Base-by-base conservation (phyloP, 2,797 vertebrate genomes). In the Acipenser ruthenus region DNA sequence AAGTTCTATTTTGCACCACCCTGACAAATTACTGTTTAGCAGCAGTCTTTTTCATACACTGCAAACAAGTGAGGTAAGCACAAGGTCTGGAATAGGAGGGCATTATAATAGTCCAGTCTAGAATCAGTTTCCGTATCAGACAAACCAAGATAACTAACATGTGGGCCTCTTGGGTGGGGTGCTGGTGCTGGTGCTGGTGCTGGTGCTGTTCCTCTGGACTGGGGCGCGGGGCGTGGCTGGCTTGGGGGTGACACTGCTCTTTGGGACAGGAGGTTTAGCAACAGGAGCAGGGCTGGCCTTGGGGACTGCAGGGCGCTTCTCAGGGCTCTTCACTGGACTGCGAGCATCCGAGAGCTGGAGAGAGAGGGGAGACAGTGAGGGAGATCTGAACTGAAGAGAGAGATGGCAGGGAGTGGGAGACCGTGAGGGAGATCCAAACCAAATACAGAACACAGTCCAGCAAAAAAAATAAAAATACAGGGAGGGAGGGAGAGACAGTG, bases 291-390 rank as follows among this genome's bases (percentile, higher is more conserved):
- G 74, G 0, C 77, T 70, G 6, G 81, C 64, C 79, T 92, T 95
- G 56, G 93, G 82, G 37, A 90, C 87, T 0, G 79, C 81, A n/a
- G 83, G 79, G 55, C 85, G 86, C 83, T 87, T 96, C 58, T 96
- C 94, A 0, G 79, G 1, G 62, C 67, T 60, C 80, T 89, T 91
- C 1, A 67, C 73, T 72, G 75, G 72, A 62, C 75, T 75, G 0
- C 76, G 65, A 82, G 88, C 64, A 13, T 89, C 87, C 62, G 48
- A 67, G 72, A 79, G 47, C 56, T 90, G 70, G 52, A 68, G n/a
- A 63, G 0, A 58, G n/a, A 8, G 18, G 59, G 13, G n/a, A 60
- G 59, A n/a, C 59, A 12, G 59, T 60, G 12, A 15, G 60, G 10
- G 60, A 15, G 12, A 61, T 5, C 13, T 8, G 8, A 23, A 8